These are phyloP conservation scores for Dolichotis patagonum DNA, from an alignment of 2,113 vertebrate genomes.

Conservation along the genomic window DNA sequence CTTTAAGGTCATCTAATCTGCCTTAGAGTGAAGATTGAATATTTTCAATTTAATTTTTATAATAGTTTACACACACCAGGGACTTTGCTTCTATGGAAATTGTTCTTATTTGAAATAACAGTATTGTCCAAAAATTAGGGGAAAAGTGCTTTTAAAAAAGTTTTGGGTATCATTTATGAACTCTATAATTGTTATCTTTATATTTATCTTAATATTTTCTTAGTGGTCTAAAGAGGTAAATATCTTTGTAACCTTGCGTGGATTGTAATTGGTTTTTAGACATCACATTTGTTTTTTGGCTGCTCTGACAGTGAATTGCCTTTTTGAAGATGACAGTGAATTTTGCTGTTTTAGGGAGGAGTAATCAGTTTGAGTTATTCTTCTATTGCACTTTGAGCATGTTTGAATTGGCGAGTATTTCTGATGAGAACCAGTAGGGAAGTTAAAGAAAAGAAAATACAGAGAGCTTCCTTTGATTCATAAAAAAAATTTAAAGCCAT, in stretches of 20 bases:
- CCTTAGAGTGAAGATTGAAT: background rate
- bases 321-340: slow-evolving; percentile 52
- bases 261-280: slow-evolving; percentile 80
- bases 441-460: slow-evolving; percentile 41
- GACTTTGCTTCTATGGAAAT: background rate
- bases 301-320: slow-evolving; percentile 19
- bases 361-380: slow-evolving; percentile 80
- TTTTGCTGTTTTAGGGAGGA: slow-evolving; percentile 46
- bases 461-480: slow-evolving; percentile 14
- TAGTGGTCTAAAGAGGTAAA: slow-evolving; percentile 52
- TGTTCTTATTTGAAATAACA: slow-evolving; percentile 2
- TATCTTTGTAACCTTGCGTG: slow-evolving; percentile 45
- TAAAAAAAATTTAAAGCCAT: background rate
- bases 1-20: background rate
- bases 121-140: rapidly evolving
- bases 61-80: background rate
- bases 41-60: background rate
- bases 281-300: slow-evolving; percentile 58
- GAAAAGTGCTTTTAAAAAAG: background rate
- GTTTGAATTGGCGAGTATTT: slow-evolving; percentile 71
- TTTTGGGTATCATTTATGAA: background rate
- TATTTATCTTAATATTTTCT: slow-evolving; percentile 44
- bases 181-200: background rate
- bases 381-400: slow-evolving; percentile 64
- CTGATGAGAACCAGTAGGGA: slow-evolving; percentile 73